Evolutionary conservation across 1,140 invertebrate genomes (phyloP).

Genomic region (Drosophila arawakana): DNA sequence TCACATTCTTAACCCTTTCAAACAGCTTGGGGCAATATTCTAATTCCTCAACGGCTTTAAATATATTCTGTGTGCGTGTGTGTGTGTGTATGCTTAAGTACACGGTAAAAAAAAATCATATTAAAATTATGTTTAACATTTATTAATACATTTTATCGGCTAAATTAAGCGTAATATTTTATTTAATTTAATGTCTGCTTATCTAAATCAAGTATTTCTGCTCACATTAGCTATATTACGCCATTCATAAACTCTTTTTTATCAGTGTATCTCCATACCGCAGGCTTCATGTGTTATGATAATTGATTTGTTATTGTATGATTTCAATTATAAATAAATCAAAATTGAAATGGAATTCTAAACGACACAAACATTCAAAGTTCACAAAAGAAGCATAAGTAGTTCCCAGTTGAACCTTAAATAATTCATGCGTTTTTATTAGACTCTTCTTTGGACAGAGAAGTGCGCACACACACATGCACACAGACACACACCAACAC

Average conservation of each 20-base stretch:
- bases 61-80: constrained; percentile 12
- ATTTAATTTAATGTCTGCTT: too few relatives aligned
- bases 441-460: neutral
- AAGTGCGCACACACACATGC: constrained; percentile 8
- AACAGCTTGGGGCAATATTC: constrained; percentile 31
- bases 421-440: constrained; percentile 28
- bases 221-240: neutral
- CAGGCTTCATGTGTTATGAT: constrained; percentile 40
- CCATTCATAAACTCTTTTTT: too few relatives aligned
- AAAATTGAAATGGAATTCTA: constrained; percentile 33
- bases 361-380: neutral
- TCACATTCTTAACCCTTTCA: constrained; percentile 9
- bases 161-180: too few relatives aligned
- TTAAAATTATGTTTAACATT: too few relatives aligned
- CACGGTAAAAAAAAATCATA: too few relatives aligned
- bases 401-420: constrained; percentile 7
- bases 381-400: neutral
- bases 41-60: constrained; percentile 36
- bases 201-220: neutral
- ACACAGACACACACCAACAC: constrained; percentile 4
- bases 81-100: neutral
- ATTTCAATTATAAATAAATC: constrained; percentile 39
- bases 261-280: constrained; percentile 6
- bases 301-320: constrained; percentile 46
- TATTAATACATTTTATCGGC: too few relatives aligned